Base-by-base conservation (phyloP, 2,797 vertebrate species). In the Pachyuromys duprasi region DNA sequence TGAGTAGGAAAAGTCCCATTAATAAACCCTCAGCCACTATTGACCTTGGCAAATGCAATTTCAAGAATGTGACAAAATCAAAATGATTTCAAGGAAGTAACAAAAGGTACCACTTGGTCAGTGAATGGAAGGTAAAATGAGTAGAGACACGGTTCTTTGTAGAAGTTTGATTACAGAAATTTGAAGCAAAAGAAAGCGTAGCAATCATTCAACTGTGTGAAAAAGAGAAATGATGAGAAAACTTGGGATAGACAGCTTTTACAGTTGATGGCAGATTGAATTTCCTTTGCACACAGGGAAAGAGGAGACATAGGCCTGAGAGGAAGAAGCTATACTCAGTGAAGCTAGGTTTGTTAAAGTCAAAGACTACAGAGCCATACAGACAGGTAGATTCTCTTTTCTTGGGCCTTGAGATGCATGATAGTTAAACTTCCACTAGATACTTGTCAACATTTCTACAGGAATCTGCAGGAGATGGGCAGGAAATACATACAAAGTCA, bases 31-130 rank as follows among this genome's bases (percentile, higher is more conserved):
- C 42, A 79, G n/a, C 4, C 12, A 83, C 31, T 55, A 7, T n/a
- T 72, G 63, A 80, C 49, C 22, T 69, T 45, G 12, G 26, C 31
- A 75, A 80, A 80, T 76, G 26, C 15, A 53, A 63, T 84, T 95
- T 83, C 20, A n/a, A 82, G 33, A 79, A 92, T 67, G 75, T 42
- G 87, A 80, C 39, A 89, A 86, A 62, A 57, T n/a, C 60, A 62
- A 79, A 22, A 26, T 75, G 39, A 83, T 82, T 95, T 95, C 15
- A 70, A 86, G 53, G 49, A 70, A 72, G n/a, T 65, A 57, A 70
- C 20, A 78, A 45, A 89, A 86, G 28, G 55, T 63, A 62, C 31
- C 39, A 53, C 49, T 65, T 70, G 36, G 36, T 14, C 42, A 65
- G 2, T 33, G 36, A 87, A 63, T 74, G 36, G 31, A 49, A 83